Conservation (phyloP, 2,888 invertebrate genomes). For the Tipula lateralis region DNA sequence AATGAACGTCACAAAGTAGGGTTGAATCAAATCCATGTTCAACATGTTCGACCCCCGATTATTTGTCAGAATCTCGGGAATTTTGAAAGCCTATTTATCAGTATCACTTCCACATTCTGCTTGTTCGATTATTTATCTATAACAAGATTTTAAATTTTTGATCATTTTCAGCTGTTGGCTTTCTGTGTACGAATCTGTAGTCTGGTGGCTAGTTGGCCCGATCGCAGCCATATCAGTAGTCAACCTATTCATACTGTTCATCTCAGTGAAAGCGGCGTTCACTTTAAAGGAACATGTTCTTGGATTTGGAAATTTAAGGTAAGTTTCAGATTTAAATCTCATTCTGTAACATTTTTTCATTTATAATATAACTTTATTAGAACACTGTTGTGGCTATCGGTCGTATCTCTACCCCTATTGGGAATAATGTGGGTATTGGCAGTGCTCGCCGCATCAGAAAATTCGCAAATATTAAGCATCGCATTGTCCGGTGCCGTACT, state of each 20-base stretch:
- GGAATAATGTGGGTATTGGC: conserved; percentile 84
- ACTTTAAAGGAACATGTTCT: conserved; percentile 84
- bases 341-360: not conserved
- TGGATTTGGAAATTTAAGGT: conserved; percentile 78
- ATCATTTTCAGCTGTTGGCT: conserved; percentile 79
- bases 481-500: conserved; percentile 72
- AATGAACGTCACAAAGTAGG: too few species aligned
- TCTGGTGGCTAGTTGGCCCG: conserved; percentile 94
- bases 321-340: conserved; percentile 31
- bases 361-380: conserved; percentile 47
- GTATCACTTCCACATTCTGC: too few species aligned
- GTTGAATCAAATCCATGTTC: too few species aligned
- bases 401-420: conserved; percentile 77
- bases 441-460: conserved; percentile 70
- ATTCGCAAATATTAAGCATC: conserved; percentile 66
- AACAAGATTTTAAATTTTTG: conserved; percentile 21
- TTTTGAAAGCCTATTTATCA: too few species aligned
- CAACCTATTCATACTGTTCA: conserved; percentile 73
- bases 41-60: too few species aligned
- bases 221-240: conserved; percentile 72
- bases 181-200: conserved; percentile 85
- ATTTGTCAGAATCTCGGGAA: too few species aligned
- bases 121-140: too few species aligned
- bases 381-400: conserved; percentile 79
- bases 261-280: conserved; percentile 86